phyloP scores from a whole-genome alignment of 2,888 invertebrate species.

The Thecophora atra region DNA sequence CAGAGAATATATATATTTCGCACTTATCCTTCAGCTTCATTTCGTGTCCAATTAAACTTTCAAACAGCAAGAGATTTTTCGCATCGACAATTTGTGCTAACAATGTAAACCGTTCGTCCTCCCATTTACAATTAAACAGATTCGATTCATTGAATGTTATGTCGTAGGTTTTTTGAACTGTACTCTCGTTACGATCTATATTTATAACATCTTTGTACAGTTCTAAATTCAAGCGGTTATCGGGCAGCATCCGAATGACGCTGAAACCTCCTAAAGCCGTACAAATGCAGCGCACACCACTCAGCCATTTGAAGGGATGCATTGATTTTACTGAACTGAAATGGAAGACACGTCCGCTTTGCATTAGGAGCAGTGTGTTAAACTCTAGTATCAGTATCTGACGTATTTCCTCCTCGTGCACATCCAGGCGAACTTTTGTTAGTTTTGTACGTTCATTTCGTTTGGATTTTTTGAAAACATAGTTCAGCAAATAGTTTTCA shows the following conservation, averaged over 20 bases:
- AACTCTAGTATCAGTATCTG: slow-evolving; percentile 57
- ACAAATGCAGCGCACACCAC: slow-evolving; percentile 55
- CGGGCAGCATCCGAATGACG: slow-evolving; percentile 51
- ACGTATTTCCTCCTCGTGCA: slow-evolving; percentile 42
- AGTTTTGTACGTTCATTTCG: slow-evolving; percentile 49
- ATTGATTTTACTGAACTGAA: slow-evolving; percentile 61
- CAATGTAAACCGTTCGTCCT: slow-evolving; percentile 54
- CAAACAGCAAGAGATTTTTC: slow-evolving; percentile 53
- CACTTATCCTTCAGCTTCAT: slow-evolving; percentile 38
- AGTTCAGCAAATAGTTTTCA: slow-evolving; percentile 58
- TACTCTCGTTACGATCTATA: slow-evolving; percentile 47
- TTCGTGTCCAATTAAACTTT: slow-evolving; percentile 46
- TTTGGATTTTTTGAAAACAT: slow-evolving; percentile 57
- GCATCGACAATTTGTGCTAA: slow-evolving; percentile 47
- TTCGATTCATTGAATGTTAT: slow-evolving; percentile 60
- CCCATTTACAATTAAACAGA: slow-evolving; percentile 58
- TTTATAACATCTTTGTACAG: slow-evolving; percentile 56
- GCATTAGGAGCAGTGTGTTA: slow-evolving; percentile 59
- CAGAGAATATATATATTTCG: slow-evolving; percentile 58
- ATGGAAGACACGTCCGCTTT: slow-evolving; percentile 58
- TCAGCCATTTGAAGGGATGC: slow-evolving; percentile 55
- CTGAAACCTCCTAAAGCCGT: slow-evolving; percentile 54
- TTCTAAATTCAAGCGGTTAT: slow-evolving; percentile 52
- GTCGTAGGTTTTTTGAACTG: slow-evolving; percentile 52
- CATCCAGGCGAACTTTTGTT: slow-evolving; percentile 53